These are phyloP conservation scores for Manis pentadactyla DNA, from an alignment of 2,797 vertebrate species.

Conservation along the genomic window DNA sequence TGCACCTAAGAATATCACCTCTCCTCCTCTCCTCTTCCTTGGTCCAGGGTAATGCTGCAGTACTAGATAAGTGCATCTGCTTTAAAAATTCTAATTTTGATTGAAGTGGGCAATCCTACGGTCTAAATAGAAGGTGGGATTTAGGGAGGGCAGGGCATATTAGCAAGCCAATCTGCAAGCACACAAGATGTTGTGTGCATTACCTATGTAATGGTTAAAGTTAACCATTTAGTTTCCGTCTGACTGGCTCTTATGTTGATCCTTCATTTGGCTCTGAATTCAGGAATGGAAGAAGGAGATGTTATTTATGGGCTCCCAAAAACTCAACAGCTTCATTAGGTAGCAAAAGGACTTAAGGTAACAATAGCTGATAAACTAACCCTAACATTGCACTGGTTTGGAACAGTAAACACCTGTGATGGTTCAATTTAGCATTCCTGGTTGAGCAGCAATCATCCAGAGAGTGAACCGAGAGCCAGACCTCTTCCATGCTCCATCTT, in stretches of 20 bases:
- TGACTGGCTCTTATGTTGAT: not conserved
- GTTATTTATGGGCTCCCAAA: not conserved
- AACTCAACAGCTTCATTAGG: not conserved
- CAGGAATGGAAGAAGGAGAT: not conserved
- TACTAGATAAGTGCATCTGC: not conserved
- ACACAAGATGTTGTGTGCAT: too few species aligned
- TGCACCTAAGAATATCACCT: not conserved
- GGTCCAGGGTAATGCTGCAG: not conserved
- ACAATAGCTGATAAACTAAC: not conserved
- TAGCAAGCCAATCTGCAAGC: not conserved
- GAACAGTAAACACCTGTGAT: constrained; percentile 25
- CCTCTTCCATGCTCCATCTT: not conserved
- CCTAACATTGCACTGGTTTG: not conserved
- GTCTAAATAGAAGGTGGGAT: not conserved
- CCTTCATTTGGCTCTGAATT: constrained; percentile 39
- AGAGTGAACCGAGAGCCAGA: not conserved
- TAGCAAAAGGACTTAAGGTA: not conserved
- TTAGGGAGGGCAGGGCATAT: not conserved
- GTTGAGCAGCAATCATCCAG: not conserved
- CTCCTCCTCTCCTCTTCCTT: constrained; percentile 33
- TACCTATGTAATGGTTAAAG: not conserved
- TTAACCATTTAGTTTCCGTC: constrained; percentile 26
- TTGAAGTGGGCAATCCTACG: not conserved
- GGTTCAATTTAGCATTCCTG: not conserved
- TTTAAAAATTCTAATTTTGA: constrained; percentile 1